Conservation (phyloP, 2,888 invertebrate species). For the Baronia brevicornis region DNA sequence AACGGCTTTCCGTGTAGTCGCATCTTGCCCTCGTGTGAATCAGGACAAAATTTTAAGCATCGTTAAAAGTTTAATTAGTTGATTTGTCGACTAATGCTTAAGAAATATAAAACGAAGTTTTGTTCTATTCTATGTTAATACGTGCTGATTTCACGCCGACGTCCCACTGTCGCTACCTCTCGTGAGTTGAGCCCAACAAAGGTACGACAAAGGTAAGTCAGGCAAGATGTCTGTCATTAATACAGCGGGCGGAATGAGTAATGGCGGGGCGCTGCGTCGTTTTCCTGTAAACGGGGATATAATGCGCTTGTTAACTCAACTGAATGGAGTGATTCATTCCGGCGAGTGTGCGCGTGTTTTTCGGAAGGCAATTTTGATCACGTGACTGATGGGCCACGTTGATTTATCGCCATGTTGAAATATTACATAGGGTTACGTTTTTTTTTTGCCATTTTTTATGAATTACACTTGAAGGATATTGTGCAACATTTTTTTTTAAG, state of each 20-base stretch:
- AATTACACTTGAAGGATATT: no score
- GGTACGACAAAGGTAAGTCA: constrained; percentile 54
- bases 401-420: constrained; percentile 14
- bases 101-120: background rate
- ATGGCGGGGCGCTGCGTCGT: constrained; percentile 35
- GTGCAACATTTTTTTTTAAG: no score
- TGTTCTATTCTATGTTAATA: no score
- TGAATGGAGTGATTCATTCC: constrained; percentile 38
- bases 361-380: constrained; percentile 11
- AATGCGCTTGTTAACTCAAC: constrained; percentile 54
- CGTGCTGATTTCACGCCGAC: no score
- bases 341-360: constrained; percentile 13
- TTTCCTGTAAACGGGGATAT: constrained; percentile 44
- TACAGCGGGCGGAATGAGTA: constrained; percentile 51
- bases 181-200: constrained; percentile 19
- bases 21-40: no score
- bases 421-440: no score
- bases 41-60: no score
- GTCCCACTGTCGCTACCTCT: constrained; percentile 26
- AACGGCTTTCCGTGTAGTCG: no score
- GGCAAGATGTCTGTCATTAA: constrained; percentile 65
- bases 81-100: no score
- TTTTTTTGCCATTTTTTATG: no score
- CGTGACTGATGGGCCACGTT: constrained; percentile 10
- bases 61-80: no score